A percentile compares a stretch with the other conserved stretches of the same genome.
These are phyloP conservation scores for Eupithecia subumbrata DNA, from an alignment of 2,888 invertebrate species.

Conservation along the genomic window DNA sequence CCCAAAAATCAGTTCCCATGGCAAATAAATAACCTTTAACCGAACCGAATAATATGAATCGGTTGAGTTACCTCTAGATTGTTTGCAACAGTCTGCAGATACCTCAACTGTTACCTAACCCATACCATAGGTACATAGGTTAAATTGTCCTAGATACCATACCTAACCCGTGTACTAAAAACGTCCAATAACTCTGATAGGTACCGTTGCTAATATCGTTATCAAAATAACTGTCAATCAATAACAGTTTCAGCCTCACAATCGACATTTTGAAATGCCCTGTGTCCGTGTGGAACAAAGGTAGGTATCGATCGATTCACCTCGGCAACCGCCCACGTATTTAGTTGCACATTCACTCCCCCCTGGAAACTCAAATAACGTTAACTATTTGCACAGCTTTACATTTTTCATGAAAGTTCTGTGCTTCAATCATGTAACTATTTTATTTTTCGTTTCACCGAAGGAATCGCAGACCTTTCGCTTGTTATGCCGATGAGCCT, in stretches of 20 bases:
- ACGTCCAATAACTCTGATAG: background rate
- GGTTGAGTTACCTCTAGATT: background rate
- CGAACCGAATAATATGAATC: too few species aligned
- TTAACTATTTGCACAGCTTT: conserved; percentile 19
- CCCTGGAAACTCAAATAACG: conserved; percentile 21
- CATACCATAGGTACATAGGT: too few species aligned
- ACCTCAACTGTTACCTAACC: background rate
- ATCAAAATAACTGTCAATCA: conserved; percentile 2
- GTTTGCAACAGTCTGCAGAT: background rate
- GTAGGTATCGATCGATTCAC: conserved; percentile 51
- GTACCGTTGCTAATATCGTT: background rate
- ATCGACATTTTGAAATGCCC: background rate
- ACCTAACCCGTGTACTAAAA: background rate
- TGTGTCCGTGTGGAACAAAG: conserved; percentile 13
- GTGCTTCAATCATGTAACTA: background rate
- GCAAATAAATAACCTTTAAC: too few species aligned
- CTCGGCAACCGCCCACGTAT: conserved; percentile 39
- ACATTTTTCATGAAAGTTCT: conserved; percentile 19
- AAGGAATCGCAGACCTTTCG: too few species aligned
- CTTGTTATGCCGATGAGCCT: too few species aligned
- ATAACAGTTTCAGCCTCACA: conserved; percentile 5
- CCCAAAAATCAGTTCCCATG: too few species aligned
- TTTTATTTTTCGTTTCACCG: background rate
- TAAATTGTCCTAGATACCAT: too few species aligned
- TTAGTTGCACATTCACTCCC: conserved; percentile 42